Evolutionary conservation across 2,888 invertebrate species (phyloP).

Genomic region (Parthenolecanium corni): DNA sequence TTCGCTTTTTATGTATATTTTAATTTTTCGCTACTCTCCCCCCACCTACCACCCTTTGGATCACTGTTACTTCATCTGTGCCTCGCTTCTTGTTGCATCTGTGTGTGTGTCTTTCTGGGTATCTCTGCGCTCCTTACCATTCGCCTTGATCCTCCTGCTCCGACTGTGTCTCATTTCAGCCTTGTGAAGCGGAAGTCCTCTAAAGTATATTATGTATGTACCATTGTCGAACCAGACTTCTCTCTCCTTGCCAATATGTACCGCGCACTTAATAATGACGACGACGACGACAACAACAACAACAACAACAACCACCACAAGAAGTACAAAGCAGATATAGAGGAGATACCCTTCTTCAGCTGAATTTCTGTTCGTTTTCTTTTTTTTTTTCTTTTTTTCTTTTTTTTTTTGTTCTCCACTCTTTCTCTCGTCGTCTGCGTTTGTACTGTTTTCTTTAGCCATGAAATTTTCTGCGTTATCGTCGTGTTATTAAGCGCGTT

Average conservation of each 20-base stretch:
- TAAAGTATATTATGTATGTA: conserved; percentile 18
- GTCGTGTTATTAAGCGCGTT: conserved; percentile 27
- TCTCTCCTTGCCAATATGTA: conserved; percentile 7
- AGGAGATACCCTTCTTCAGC: not conserved
- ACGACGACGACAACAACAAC: too few species aligned
- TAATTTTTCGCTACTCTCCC: too few species aligned
- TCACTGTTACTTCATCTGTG: too few species aligned
- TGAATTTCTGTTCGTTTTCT: too few species aligned
- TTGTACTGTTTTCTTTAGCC: conserved; percentile 10
- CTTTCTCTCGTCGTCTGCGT: not conserved
- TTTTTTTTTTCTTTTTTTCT: not conserved
- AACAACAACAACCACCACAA: too few species aligned
- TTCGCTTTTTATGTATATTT: not conserved
- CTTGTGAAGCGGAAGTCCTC: conserved; percentile 24
- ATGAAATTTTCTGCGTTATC: conserved; percentile 20
- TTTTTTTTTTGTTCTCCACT: not conserved
- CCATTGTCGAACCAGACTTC: conserved; percentile 26
- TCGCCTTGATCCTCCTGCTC: too few species aligned
- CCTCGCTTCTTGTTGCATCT: too few species aligned
- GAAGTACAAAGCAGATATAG: conserved; percentile 13
- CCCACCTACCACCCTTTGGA: too few species aligned
- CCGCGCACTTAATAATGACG: not conserved
- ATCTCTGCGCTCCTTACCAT: too few species aligned
- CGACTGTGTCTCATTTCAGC: too few species aligned
- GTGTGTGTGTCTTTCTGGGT: too few species aligned